Evolutionary conservation across 2,888 invertebrate genomes (phyloP).

Genomic region (Pegoplata infirma): DNA sequence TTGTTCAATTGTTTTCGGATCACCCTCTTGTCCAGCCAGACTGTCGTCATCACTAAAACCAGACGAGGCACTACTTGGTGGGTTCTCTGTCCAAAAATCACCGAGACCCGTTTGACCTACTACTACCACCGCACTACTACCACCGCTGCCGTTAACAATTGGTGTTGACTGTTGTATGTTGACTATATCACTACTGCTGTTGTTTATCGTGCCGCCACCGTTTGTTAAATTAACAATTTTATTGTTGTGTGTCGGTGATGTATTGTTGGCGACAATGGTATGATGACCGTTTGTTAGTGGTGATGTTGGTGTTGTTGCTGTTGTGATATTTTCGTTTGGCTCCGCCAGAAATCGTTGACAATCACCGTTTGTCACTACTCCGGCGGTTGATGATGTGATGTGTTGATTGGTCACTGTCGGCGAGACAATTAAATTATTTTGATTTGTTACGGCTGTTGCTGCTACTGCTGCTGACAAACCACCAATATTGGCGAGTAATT

Average conservation of each 20-base stretch:
- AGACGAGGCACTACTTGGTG: slow-evolving; percentile 86
- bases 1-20: slow-evolving; percentile 84
- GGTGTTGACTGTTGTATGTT: slow-evolving; percentile 26
- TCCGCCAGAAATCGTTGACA: slow-evolving; percentile 63
- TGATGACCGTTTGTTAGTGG: slow-evolving; percentile 49
- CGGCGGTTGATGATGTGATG: slow-evolving; percentile 66
- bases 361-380: slow-evolving; percentile 64
- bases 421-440: slow-evolving; percentile 68
- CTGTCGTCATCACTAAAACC: slow-evolving; percentile 95
- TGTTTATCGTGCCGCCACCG: slow-evolving; percentile 45
- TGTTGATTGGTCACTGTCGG: slow-evolving; percentile 64
- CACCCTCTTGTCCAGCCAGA: slow-evolving; percentile 85
- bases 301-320: slow-evolving; percentile 63
- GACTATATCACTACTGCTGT: slow-evolving; percentile 27
- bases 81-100: slow-evolving; percentile 80
- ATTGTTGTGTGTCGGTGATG: slow-evolving; percentile 55
- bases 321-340: slow-evolving; percentile 74
- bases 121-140: slow-evolving; percentile 71
- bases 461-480: slow-evolving; percentile 58
- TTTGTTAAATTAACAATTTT: slow-evolving; percentile 55
- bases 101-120: slow-evolving; percentile 73
- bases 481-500: slow-evolving; percentile 78
- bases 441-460: slow-evolving; percentile 58
- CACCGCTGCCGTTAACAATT: slow-evolving; percentile 52
- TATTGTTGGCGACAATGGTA: slow-evolving; percentile 43